Base-by-base conservation (phyloP, 2,888 invertebrate genomes). In the Luperina testacea region DNA sequence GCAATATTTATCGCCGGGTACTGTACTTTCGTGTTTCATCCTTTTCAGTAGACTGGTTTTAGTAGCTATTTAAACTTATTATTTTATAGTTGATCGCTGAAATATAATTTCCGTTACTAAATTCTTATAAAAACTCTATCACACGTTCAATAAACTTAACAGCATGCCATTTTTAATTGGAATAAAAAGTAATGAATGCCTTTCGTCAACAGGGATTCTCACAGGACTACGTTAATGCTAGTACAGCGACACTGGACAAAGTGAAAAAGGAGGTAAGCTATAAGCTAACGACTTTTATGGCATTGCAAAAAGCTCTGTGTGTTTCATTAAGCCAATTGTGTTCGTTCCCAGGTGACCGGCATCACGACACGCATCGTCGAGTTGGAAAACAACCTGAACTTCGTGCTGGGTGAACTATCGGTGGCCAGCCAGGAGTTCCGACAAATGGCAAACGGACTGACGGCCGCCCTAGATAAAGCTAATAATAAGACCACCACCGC, bases 351-450 rank as follows among this genome's bases (percentile, higher is more conserved):
- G 98, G 98, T 99, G 78, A 97, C 97, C 32, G 97, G 97, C 89
- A 98, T 99, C 87, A 98, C 98, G 24, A 97, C 97, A 85, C 97
- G 98, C 76, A 98, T 99, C 97, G 92, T 97, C 2, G 98, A 98
- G 91, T 98, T 99, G 51, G 98, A 98, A 86, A 98, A 98, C 75
- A 98, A 99, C 93, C 96, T 99, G 82, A 99, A 99, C 94, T 98
- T 97, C 92, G 97, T 98, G 69, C 94, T 99, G 81, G 99, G 99
- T 11, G 97, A 98, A 77, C 95, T 99, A 78, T 98, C 98, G 0
- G 95, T 99, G 13, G 98, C 98, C 57, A 98, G 98, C 2, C 98
- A 98, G 88, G 99, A 99, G 94, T 99, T 99, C 94, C 98, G 98
- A 91, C 97, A 97, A 90, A 98, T 99, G 85, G 98, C 98, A 92